phyloP scores from a whole-genome alignment of 2,888 invertebrate genomes.

The Ornithoptera alexandrae region DNA sequence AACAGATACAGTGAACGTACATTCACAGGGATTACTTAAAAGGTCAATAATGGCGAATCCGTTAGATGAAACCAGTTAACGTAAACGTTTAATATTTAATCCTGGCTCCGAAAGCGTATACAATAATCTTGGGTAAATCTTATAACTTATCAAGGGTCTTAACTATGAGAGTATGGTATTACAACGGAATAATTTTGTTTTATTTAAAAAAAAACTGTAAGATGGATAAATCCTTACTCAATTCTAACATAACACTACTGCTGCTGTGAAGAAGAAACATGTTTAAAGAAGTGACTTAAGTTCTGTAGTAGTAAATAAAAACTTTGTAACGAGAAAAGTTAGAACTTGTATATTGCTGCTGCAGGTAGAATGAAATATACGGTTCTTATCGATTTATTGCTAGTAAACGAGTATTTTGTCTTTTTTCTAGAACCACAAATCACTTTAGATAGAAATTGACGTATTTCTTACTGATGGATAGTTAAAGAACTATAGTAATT shows the following conservation, averaged over 20 bases:
- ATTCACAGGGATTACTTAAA: conserved; percentile 19
- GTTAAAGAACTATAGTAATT: too few species aligned
- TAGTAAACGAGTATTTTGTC: background rate
- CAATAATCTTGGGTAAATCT: conserved; percentile 19
- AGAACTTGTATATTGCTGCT: conserved; percentile 37
- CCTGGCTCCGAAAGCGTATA: conserved; percentile 12
- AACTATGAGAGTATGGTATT: conserved; percentile 11
- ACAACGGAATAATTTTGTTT: conserved; percentile 15
- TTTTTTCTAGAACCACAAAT: too few species aligned
- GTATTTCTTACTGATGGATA: too few species aligned
- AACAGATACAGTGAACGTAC: background rate
- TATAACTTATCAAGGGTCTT: conserved; percentile 25
- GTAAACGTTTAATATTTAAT: conserved; percentile 27
- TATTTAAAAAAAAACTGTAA: conserved; percentile 1
- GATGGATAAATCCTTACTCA: background rate
- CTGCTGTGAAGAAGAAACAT: conserved; percentile 17
- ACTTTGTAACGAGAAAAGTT: conserved; percentile 60
- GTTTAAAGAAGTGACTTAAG: conserved; percentile 6
- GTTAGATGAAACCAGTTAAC: conserved; percentile 19
- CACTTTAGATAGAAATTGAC: too few species aligned
- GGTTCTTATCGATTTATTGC: background rate
- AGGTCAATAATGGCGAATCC: conserved; percentile 16
- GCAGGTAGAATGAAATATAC: conserved; percentile 26
- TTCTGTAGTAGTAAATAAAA: conserved; percentile 27
- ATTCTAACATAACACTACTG: too few species aligned